Conservation (phyloP, 2,888 invertebrate genomes). For the Orthonevra nobilis region DNA sequence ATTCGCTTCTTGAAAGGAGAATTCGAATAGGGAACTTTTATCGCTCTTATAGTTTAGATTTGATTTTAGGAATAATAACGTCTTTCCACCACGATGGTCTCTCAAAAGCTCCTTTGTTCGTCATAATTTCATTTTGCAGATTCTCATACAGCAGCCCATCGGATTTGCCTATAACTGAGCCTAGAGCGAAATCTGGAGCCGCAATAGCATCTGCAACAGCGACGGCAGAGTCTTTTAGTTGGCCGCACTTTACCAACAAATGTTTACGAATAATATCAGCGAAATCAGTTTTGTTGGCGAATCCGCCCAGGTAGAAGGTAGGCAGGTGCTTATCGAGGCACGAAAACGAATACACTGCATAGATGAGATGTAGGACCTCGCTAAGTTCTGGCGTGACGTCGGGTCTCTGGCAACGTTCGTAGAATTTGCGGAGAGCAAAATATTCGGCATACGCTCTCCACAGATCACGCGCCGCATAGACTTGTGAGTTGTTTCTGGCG, state of each 20-base stretch:
- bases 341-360: constrained; percentile 82
- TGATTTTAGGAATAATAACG: constrained; percentile 78
- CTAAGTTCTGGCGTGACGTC: constrained; percentile 76
- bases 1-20: no score
- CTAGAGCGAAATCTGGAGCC: constrained; percentile 93
- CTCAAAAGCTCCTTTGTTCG: constrained; percentile 85
- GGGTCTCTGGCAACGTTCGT: constrained; percentile 75
- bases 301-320: constrained; percentile 84
- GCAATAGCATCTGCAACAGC: constrained; percentile 91
- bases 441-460: constrained; percentile 90
- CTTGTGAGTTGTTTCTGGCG: constrained; percentile 90
- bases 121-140: constrained; percentile 86
- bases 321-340: constrained; percentile 86
- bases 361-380: constrained; percentile 81
- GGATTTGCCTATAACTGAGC: constrained; percentile 91
- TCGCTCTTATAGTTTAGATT: constrained; percentile 76
- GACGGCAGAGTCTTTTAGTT: constrained; percentile 88
- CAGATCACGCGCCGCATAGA: constrained; percentile 88
- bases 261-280: constrained; percentile 84
- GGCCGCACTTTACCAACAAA: constrained; percentile 85
- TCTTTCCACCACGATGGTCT: constrained; percentile 89
- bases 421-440: constrained; percentile 80
- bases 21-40: background rate
- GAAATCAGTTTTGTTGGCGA: constrained; percentile 82
- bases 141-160: constrained; percentile 88